Base-by-base conservation (phyloP, 2,113 vertebrate genomes). In the Microtus richardsoni region DNA sequence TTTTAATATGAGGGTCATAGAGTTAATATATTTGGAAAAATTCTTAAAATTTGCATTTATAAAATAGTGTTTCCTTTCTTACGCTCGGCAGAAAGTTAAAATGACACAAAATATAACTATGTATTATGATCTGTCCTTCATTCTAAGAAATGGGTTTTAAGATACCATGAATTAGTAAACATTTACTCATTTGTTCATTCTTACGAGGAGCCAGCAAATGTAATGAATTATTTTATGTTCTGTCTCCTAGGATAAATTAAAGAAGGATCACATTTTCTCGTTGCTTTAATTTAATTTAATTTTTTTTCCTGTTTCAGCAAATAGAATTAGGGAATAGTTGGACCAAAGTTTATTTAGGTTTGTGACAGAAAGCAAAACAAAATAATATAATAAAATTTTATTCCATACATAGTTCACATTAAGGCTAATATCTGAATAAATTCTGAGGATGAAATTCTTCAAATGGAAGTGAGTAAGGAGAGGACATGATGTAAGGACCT, bases 321-420 rank as follows among this genome's bases (percentile, higher is more conserved):
- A 6, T 62, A 24, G 9, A 64, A 11, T 49, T 4, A 33, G 7
- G 22, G 58, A 73, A 39, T 71, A 58, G n/a, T 4, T 88, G 14
- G 30, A 92, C 11, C 79, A 78, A 84, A 62, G 54, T 73, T 91
- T 68, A 79, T 82, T 79, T 90, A 26, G 88, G 41, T 2, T 58
- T 85, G 41, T 92, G 14, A 66, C 75, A 89, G 26, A 89, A 83
- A 78, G 62, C 47, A 88, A 88, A 84, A 82, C 3, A 93, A 28
- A 64, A 58, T 58, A 71, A 95, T 30, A 10, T 47, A 86, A 83
- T 93, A 83, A 60, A 89, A 30, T 30, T 22, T 10, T 5, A 80
- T 39, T 89, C 80, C 33, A 87, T 10, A n/a, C 89, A 87, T 92
- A 33, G 0, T 47, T 7, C 52, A 21, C 28, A 44, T 68, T 78